These are phyloP conservation scores for Tridacna gigas DNA, from an alignment of 2,888 invertebrate species.

Conservation along the genomic window DNA sequence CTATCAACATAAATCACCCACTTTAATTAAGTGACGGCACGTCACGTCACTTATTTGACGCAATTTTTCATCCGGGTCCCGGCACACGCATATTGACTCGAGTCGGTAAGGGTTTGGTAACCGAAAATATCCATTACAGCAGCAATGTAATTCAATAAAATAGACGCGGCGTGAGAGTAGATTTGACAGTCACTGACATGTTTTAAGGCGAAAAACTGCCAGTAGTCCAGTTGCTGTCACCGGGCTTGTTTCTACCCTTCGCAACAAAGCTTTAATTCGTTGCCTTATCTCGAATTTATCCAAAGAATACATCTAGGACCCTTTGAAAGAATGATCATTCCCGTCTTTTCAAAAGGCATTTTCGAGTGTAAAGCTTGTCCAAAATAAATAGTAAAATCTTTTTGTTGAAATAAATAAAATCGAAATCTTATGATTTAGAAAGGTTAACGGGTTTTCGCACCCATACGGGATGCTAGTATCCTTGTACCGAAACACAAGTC, in stretches of 20 bases:
- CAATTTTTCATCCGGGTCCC: conserved; percentile 41
- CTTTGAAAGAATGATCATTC: no score
- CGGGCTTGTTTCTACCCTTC: conserved; percentile 11
- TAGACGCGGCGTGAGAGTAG: conserved; percentile 39
- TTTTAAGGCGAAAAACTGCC: conserved; percentile 43
- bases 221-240: conserved; percentile 41
- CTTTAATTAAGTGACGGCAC: conserved; percentile 44
- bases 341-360: no score
- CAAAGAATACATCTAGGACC: no score
- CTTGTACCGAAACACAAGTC: no score
- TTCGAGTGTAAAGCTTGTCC: no score
- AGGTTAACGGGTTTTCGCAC: no score
- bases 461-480: no score
- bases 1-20: conserved; percentile 46
- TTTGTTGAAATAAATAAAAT: no score
- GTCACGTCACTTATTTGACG: conserved; percentile 47
- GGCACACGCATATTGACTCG: conserved; percentile 6
- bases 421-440: no score
- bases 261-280: neutral
- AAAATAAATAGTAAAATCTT: no score
- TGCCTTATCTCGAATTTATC: no score
- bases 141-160: conserved; percentile 42
- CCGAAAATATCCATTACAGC: conserved; percentile 41
- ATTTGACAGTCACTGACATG: conserved; percentile 51
- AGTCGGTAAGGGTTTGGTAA: neutral